A percentile compares a stretch with the other conserved stretches of the same genome.
phyloP scores from a whole-genome alignment of 1,140 invertebrate species.

The Cherax quadricarinatus region DNA sequence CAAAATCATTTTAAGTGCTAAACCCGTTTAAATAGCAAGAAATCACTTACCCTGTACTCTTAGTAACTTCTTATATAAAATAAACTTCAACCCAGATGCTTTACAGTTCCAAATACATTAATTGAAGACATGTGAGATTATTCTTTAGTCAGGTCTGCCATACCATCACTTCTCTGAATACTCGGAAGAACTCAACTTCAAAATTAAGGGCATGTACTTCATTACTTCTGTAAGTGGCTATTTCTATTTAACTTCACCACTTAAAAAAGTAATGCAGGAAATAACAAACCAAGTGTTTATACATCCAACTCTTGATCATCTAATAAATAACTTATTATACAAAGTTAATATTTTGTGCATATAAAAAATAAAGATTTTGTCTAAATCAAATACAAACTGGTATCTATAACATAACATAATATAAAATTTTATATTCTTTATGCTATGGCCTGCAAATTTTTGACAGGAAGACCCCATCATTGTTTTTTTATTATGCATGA shows the following conservation, averaged over 20 bases:
- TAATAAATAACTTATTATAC: conserved; percentile 40
- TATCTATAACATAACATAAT: neutral
- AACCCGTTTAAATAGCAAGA: no score
- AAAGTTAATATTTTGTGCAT: conserved; percentile 44
- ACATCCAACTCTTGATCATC: conserved; percentile 44
- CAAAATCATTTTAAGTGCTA: no score
- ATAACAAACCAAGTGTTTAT: neutral
- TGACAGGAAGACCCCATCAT: neutral
- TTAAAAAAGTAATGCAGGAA: neutral
- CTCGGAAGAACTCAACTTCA: neutral
- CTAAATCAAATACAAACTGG: conserved; percentile 40
- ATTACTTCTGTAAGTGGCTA: neutral
- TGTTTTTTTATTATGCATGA: conserved; percentile 26
- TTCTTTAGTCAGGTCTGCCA: neutral
- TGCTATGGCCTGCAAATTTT: neutral
- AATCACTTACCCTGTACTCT: no score
- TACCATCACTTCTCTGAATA: neutral
- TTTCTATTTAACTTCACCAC: neutral
- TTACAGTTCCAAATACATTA: no score
- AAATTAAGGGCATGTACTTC: neutral
- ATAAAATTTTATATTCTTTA: neutral
- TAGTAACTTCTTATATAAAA: no score
- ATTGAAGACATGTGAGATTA: neutral
- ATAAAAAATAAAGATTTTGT: conserved; percentile 55
- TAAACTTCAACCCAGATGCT: no score